Evolutionary conservation across 2,797 vertebrate genomes (phyloP), one percentile per base, ranked within the genome.

Genomic region (Etheostoma nigrum): DNA sequence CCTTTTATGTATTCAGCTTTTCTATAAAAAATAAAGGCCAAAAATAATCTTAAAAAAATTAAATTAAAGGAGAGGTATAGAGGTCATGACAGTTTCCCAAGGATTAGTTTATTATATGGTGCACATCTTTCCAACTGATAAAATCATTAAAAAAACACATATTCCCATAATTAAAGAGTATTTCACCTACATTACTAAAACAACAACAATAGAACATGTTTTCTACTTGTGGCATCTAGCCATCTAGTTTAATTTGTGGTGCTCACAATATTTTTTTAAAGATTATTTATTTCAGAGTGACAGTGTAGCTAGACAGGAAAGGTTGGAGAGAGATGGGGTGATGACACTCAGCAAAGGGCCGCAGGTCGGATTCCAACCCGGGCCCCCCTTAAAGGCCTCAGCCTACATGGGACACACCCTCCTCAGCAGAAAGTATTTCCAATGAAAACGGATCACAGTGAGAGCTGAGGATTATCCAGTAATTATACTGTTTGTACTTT

Each of bases 371-470:
- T 27, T 27, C 27, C 27, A 27, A 4, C 27, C 4, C 27, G 4
- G 27, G 27, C 27, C 27, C 27, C 27, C 27, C 27, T 5, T 27
- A 27, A 27, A 27, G 5, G 30, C 30, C 30, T 30, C 30, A 30
- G 30, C 30, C 30, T 30, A 30, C 30, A 30, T 30, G 30, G 30
- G 30, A 30, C 30, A 30, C 30, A 30, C 30, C 5, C 5, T 30
- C 48, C 45, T 59, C 44, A 57, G 49, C 18, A 18, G 52, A 62
- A 59, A 58, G 55, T 53, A 51, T 7, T 45, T 67, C 51, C 62
- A 74, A 25, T 72, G 71, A 67, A 80, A 64, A 76, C 18, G 51
- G 40, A 11, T 63, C 55, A 77, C 14, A 68, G 19, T 52, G 12
- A 62, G 19, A 76, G 75, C 16, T 53, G 51, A 53, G 23, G 52